phyloP scores from a whole-genome alignment of 2,113 vertebrate species.

The Fukomys damarensis region DNA sequence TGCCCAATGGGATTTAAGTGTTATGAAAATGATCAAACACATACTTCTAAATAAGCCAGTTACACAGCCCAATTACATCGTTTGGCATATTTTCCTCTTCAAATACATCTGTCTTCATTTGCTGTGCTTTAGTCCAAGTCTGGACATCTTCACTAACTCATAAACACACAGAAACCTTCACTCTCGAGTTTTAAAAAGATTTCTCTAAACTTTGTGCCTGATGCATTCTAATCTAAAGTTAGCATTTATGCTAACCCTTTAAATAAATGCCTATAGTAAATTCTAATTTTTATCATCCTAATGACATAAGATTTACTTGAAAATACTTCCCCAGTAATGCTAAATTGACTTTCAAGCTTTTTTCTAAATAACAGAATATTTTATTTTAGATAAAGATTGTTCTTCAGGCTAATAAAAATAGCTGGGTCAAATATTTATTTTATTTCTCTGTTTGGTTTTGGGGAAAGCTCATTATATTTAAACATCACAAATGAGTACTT shows the following conservation, averaged over 20 bases:
- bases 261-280: slow-evolving; percentile 32
- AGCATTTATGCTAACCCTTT: slow-evolving; percentile 51
- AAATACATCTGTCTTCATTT: slow-evolving; percentile 39
- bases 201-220: slow-evolving; percentile 42
- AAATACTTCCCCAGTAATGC: slow-evolving; percentile 9
- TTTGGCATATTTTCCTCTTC: slow-evolving; percentile 39
- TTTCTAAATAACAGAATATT: slow-evolving; percentile 49
- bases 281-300: slow-evolving; percentile 13
- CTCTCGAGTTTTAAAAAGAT: slow-evolving; percentile 10
- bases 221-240: slow-evolving; percentile 49
- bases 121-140: neutral
- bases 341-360: slow-evolving; percentile 43
- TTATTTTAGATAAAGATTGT: slow-evolving; percentile 48
- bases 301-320: slow-evolving; percentile 49
- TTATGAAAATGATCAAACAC: slow-evolving; percentile 58
- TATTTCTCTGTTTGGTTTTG: neutral
- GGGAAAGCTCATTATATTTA: slow-evolving; percentile 44
- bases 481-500: neutral
- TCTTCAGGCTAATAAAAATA: slow-evolving; percentile 8
- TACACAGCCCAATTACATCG: neutral
- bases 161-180: slow-evolving; percentile 34
- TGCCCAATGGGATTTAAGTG: slow-evolving; percentile 46
- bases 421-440: neutral
- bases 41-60: slow-evolving; percentile 59
- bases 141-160: slow-evolving; percentile 1